Evolutionary conservation across 2,113 vertebrate species (phyloP), one percentile per base, ranked within the genome.

Genomic region (Pagrus major): DNA sequence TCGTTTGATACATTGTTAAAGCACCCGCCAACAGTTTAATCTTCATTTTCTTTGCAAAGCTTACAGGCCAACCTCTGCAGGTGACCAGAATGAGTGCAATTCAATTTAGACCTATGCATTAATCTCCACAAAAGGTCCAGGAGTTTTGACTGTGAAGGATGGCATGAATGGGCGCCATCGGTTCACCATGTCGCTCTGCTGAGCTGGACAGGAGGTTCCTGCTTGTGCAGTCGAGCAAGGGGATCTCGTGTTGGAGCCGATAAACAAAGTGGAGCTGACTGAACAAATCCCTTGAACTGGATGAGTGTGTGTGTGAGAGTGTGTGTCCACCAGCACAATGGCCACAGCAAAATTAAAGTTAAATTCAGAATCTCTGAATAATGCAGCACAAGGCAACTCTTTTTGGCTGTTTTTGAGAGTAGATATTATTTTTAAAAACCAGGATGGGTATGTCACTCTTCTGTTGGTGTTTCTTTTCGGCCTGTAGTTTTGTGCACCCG

Each of bases 11-110:
- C 76, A 31, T 74, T 58, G 78, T 83, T 84, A 64, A 82, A 83
- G 49, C 14, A 4, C 25, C 70, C 2, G 2, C 29, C 58, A 41
- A 39, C 66, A 55, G n/a, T 83, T 93, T 83, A 76, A 88, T 89
- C 88, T 88, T 86, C 49, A 86, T 91, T 90, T 89, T 73, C 71
- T 78, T 60, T 61, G 42, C 0, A 58, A 66, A 80, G 33, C 84
- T 52, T 21, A 49, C 47, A 56, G 12, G 59, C 67, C 21, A 49
- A 82, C 79, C 12, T 76, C 77, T 25, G 63, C 69, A 80, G 46
- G 83, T 79, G 86, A 89, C 81, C 71, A 15, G 68, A 81, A 80
- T 68, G 72, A 69, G 66, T 12, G 39, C 18, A 58, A 80, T 72
- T 84, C 11, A 55, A 37, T 89, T 88, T 67, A 52, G 74, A 78